Base-by-base conservation (phyloP, 2,797 vertebrate species). In the Centropyge bicolor region DNA sequence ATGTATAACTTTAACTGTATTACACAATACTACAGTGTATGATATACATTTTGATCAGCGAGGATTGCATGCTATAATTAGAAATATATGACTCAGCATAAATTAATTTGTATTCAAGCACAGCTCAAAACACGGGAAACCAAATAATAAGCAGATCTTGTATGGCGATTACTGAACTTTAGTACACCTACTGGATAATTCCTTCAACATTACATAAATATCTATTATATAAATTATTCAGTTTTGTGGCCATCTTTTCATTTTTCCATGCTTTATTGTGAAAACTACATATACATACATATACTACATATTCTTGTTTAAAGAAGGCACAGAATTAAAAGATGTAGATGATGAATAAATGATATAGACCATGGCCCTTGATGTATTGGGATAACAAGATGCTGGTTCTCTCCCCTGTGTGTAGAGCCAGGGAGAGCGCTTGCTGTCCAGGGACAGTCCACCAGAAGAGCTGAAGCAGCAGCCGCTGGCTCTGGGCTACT, bases 381-480 rank as follows among this genome's bases (percentile, higher is more conserved):
- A 60, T 69, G 76, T 67, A 22, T n/a, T 49, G 19, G 22, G 10
- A 59, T 82, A 71, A 66, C 60, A 57, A 65, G 79, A 74, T 82
- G 27, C 38, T 68, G 66, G 6, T 59, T 19, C 48, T 75, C 8
- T 78, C 31, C 38, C 78, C 22, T 74, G 61, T 75, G 14, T 61
- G 36, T 84, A 99, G 98, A 96, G 96, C 89, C 98, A 98, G 91
- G 97, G 97, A 1, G 98, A 99, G 87, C 96, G 98, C 64, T 93
- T 99, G n/a, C 94, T 99, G 35, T 99, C 98, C 54, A 93, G 98
- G 82, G 98, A 99, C 92, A 97, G 97, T 52, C 95, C 94, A 9
- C 97, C 97, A 0, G 98, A 99, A 87, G 98, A 99, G 92, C 95
- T 99, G 86, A 99, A 99, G 93, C 98, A 99, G 92, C 98, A 99